phyloP scores from a whole-genome alignment of 2,888 invertebrate genomes.

The Drosophila fulvimacula region DNA sequence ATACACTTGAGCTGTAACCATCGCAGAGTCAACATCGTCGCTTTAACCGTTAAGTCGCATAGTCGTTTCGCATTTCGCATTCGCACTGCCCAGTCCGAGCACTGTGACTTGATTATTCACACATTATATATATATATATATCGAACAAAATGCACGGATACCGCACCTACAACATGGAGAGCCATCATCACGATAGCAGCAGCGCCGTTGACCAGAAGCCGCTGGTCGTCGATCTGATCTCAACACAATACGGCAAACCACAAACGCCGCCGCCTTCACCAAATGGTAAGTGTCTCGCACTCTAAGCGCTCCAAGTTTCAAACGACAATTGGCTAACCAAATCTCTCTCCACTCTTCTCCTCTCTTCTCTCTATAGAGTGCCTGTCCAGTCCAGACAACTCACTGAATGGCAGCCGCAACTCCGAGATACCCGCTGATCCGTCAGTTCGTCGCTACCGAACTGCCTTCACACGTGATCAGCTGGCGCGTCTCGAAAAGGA shows the following conservation, averaged over 20 bases:
- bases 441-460: constrained; percentile 94
- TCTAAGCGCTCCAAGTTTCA: no score
- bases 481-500: constrained; percentile 96
- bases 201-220: constrained; percentile 84
- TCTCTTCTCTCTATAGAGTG: constrained; percentile 83
- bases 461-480: constrained; percentile 98
- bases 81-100: constrained; percentile 23
- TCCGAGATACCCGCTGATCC: constrained; percentile 86
- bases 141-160: constrained; percentile 84
- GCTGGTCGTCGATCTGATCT: constrained; percentile 87
- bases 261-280: constrained; percentile 86
- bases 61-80: constrained; percentile 13
- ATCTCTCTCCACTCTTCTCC: not conserved
- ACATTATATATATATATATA: not conserved
- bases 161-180: constrained; percentile 84
- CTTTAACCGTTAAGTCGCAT: constrained; percentile 21
- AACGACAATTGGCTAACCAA: constrained; percentile 32
- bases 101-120: constrained; percentile 4
- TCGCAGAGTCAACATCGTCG: constrained; percentile 70
- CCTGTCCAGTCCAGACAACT: constrained; percentile 84
- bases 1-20: constrained; percentile 79
- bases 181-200: constrained; percentile 63
- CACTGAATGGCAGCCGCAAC: constrained; percentile 80
- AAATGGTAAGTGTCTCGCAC: constrained; percentile 82
- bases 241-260: constrained; percentile 86